Evolutionary conservation across 1,140 invertebrate species (phyloP).

Genomic region (Trialeurodes vaporariorum): DNA sequence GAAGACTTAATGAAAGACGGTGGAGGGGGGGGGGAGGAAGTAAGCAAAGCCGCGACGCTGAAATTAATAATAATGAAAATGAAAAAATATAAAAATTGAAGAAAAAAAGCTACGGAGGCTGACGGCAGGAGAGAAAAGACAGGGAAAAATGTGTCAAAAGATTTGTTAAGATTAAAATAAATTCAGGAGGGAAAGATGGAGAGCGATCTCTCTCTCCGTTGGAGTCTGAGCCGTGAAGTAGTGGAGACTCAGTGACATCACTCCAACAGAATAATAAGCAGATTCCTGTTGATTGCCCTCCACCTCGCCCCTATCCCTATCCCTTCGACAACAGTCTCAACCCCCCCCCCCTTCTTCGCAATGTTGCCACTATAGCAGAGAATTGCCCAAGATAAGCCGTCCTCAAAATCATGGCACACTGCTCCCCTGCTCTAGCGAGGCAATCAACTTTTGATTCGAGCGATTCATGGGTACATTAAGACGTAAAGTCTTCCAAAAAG

Average conservation of each 20-base stretch:
- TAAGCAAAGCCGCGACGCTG: too few relatives aligned
- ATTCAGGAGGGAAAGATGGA: not conserved
- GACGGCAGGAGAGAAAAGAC: not conserved
- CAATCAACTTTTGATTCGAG: too few relatives aligned
- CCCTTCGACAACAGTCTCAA: too few relatives aligned
- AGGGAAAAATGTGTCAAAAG: not conserved
- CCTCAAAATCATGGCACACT: too few relatives aligned
- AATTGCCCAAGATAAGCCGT: too few relatives aligned
- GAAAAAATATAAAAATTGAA: not conserved
- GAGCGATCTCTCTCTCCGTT: not conserved
- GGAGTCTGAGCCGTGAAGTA: not conserved
- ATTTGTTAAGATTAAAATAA: constrained; percentile 1
- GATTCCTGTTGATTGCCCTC: not conserved
- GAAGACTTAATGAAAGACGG: not conserved
- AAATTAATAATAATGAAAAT: too few relatives aligned
- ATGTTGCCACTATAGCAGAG: too few relatives aligned
- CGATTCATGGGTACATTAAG: too few relatives aligned
- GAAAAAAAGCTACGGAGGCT: not conserved
- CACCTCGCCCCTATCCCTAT: too few relatives aligned
- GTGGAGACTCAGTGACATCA: not conserved
- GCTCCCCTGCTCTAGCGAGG: too few relatives aligned
- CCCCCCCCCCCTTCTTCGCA: too few relatives aligned
- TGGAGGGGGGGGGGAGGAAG: not conserved
- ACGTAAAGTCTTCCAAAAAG: too few relatives aligned
- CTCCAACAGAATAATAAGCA: not conserved